Percentiles rank a stretch among this genome's conserved stretches.
Conservation (phyloP, 2,113 vertebrate genomes). For the Poicephalus gulielmi region DNA sequence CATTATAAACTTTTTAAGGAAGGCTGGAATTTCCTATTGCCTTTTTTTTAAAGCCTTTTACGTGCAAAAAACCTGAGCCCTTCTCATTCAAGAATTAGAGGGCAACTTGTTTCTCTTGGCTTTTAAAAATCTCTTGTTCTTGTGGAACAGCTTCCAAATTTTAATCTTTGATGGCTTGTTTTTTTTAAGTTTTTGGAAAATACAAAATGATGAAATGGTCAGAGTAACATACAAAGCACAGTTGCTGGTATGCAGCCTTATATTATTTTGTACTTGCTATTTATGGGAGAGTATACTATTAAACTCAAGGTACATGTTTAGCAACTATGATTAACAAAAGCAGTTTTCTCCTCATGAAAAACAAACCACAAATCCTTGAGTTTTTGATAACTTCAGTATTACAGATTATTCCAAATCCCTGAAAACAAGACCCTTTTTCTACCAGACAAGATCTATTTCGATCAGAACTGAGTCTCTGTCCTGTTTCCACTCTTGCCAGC, state of each 20-base stretch:
- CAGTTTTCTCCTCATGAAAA: neutral
- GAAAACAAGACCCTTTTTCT: neutral
- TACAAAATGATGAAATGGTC: neutral
- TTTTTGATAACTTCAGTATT: neutral
- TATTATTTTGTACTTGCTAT: neutral
- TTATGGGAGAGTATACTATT: neutral
- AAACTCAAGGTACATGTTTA: neutral
- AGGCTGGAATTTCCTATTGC: neutral
- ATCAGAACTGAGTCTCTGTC: neutral
- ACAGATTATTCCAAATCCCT: neutral
- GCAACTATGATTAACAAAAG: neutral
- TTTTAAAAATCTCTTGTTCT: neutral
- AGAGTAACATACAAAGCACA: neutral
- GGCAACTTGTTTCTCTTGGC: neutral
- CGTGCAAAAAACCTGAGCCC: fast-evolving
- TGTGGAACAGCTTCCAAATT: neutral
- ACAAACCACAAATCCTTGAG: fast-evolving
- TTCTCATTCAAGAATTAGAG: neutral
- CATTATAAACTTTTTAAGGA: neutral
- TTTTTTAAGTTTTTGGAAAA: neutral
- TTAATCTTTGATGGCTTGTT: neutral
- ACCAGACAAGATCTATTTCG: neutral
- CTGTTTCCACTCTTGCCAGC: neutral
- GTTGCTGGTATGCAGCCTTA: neutral
- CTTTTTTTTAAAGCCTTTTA: neutral